A percentile compares a stretch with the other conserved stretches of the same genome.
phyloP scores from a whole-genome alignment of 2,113 vertebrate species.

The Pachypanchax playfairii region DNA sequence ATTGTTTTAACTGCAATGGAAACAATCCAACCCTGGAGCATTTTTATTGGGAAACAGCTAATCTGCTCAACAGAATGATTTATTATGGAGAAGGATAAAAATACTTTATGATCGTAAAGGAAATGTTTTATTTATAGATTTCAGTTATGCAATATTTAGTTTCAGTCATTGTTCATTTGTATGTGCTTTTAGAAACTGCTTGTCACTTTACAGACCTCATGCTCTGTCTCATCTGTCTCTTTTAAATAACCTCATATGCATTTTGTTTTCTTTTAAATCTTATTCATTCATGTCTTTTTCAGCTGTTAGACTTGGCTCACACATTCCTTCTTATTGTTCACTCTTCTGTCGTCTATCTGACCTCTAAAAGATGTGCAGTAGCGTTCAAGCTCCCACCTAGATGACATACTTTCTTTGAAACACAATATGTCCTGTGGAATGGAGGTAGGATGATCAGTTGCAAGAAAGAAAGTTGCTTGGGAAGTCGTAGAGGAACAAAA shows the following conservation, averaged over 20 bases:
- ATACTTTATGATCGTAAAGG: no score
- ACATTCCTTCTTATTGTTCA: no score
- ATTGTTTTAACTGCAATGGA: no score
- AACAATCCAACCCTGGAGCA: no score
- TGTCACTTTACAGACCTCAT: no score
- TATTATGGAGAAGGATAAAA: no score
- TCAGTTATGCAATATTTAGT: no score
- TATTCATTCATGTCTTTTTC: background rate
- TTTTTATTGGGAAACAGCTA: no score
- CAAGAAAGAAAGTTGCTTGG: background rate
- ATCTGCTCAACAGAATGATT: no score
- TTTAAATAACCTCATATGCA: background rate
- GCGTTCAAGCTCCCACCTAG: slow-evolving; percentile 8
- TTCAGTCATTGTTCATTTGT: no score
- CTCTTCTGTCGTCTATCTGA: background rate
- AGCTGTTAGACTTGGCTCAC: background rate
- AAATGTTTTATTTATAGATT: no score
- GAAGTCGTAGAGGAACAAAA: background rate
- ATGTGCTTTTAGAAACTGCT: no score
- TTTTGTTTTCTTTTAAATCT: background rate
- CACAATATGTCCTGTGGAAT: slow-evolving; percentile 7
- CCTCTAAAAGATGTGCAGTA: background rate
- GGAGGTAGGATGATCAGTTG: slow-evolving; percentile 18
- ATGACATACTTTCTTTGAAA: slow-evolving; percentile 20
- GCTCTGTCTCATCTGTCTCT: background rate